phyloP scores from a whole-genome alignment of 2,113 vertebrate species.

The Micromys minutus region DNA sequence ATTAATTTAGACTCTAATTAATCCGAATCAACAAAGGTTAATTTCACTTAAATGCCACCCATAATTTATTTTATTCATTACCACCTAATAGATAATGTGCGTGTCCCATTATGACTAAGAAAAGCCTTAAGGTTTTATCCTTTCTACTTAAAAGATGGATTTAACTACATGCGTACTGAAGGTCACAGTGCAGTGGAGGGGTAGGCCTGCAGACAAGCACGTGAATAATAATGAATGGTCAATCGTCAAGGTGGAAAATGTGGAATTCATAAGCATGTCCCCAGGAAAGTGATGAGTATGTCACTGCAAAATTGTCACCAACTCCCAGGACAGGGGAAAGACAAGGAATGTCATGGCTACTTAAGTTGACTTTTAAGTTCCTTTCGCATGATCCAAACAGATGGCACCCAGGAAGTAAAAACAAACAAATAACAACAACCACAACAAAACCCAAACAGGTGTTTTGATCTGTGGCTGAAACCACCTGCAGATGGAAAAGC shows the following conservation, averaged over 20 bases:
- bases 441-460: not conserved
- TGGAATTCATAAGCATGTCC: too few species aligned
- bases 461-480: not conserved
- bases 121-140: not conserved
- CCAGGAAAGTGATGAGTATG: not conserved
- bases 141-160: not conserved
- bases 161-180: not conserved
- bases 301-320: not conserved
- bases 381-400: not conserved
- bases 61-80: not conserved
- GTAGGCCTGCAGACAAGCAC: not conserved
- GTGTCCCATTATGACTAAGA: not conserved
- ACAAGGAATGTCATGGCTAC: accelerated
- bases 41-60: not conserved
- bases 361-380: not conserved
- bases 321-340: not conserved
- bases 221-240: not conserved
- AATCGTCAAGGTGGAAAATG: accelerated
- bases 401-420: not conserved
- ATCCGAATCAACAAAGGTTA: not conserved
- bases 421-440: not conserved
- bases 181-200: accelerated
- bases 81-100: not conserved
- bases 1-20: constrained; percentile 20
- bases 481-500: not conserved